Evolutionary conservation across 2,113 vertebrate species (phyloP).

Genomic region (Psittacula cyanocephala): DNA sequence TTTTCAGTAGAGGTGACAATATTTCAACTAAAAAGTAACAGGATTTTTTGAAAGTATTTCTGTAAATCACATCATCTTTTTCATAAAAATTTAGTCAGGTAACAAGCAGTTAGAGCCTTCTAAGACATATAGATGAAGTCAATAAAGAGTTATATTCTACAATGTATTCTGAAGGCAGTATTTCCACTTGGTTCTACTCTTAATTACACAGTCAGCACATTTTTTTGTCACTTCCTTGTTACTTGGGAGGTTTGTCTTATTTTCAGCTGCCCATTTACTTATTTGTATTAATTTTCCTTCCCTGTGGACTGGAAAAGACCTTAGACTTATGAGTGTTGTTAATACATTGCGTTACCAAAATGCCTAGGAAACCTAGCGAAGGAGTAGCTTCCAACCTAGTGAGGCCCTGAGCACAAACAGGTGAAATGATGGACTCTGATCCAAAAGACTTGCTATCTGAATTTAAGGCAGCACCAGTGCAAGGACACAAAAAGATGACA

Average conservation of each 20-base stretch:
- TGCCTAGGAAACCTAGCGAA: not conserved
- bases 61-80: not conserved
- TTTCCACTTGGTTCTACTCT: not conserved
- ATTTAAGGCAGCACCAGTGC: not conserved
- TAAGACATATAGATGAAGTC: not conserved
- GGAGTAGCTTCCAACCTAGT: accelerated
- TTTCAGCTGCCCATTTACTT: not conserved
- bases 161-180: not conserved
- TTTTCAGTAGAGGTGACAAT: not conserved
- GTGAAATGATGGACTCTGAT: not conserved
- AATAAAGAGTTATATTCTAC: not conserved
- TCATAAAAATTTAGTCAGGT: not conserved
- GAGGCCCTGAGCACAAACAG: accelerated
- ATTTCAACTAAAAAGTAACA: not conserved
- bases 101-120: not conserved
- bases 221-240: not conserved
- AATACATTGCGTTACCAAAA: not conserved
- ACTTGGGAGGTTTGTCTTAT: not conserved
- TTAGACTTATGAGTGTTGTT: not conserved
- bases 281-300: not conserved
- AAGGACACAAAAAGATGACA: not conserved
- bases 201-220: not conserved
- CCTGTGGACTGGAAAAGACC: not conserved
- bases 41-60: not conserved
- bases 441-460: not conserved